Evolutionary conservation across 1,140 invertebrate species (phyloP).

Genomic region (Aphelinus certus): DNA sequence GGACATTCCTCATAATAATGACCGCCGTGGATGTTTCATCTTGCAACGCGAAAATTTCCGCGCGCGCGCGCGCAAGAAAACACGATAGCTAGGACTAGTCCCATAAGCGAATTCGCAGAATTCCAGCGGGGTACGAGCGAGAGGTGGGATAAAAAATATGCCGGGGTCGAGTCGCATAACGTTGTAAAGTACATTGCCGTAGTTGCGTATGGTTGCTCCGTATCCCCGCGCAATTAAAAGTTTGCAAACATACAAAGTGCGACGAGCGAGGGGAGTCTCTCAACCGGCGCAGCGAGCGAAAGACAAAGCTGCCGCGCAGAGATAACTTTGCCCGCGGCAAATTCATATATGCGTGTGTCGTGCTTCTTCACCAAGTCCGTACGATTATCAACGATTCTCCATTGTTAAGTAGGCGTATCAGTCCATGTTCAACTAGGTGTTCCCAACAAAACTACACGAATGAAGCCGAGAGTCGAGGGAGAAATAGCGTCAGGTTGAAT

Average conservation of each 20-base stretch:
- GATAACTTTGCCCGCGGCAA: conserved; percentile 28
- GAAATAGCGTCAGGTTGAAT: too few relatives aligned
- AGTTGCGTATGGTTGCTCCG: background rate
- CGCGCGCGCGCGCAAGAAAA: too few relatives aligned
- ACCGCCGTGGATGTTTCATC: too few relatives aligned
- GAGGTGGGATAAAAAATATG: background rate
- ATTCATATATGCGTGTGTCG: conserved; percentile 21
- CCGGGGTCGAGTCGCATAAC: background rate
- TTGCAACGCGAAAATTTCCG: too few relatives aligned
- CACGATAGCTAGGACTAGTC: background rate
- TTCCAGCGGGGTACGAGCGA: background rate
- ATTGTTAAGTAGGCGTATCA: too few relatives aligned
- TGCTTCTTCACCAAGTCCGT: background rate
- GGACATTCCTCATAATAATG: too few relatives aligned
- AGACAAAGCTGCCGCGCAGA: background rate
- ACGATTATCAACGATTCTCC: background rate
- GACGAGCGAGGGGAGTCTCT: background rate
- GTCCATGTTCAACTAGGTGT: too few relatives aligned
- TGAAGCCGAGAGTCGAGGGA: too few relatives aligned
- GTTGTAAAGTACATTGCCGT: too few relatives aligned
- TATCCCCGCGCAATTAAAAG: conserved; percentile 26
- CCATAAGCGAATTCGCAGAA: conserved; percentile 4
- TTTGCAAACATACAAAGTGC: background rate
- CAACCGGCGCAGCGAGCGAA: background rate
- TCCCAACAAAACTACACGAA: too few relatives aligned